A percentile compares a stretch with the other conserved stretches of the same genome.
Evolutionary conservation across 2,113 vertebrate species (phyloP).

Genomic region (Nesogale talazaci): DNA sequence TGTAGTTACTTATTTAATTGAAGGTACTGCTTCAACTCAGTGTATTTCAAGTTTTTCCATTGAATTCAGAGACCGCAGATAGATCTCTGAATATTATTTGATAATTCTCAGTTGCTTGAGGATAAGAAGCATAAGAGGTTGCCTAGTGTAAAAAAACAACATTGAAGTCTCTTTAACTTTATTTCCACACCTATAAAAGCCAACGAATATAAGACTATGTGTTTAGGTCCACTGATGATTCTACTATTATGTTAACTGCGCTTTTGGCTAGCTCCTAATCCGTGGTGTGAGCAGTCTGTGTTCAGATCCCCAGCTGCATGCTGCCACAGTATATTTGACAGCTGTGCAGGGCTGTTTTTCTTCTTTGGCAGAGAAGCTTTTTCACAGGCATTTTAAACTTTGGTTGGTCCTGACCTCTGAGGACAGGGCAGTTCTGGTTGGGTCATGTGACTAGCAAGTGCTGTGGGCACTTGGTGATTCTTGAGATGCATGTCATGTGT

Average conservation of each 20-base stretch:
- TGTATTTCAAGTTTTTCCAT: neutral
- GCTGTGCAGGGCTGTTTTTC: neutral
- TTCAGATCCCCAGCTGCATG: neutral
- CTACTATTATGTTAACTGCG: neutral
- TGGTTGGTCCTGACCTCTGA: neutral
- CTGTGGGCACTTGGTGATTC: no score
- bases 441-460: neutral
- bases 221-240: neutral
- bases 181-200: neutral
- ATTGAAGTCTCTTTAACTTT: slow-evolving; percentile 24
- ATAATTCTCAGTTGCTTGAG: neutral
- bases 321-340: neutral
- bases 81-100: neutral
- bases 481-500: neutral
- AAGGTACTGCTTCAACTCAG: slow-evolving; percentile 15
- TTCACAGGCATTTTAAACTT: neutral
- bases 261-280: slow-evolving; percentile 4
- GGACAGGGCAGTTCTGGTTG: neutral
- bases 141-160: neutral
- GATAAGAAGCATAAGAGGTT: neutral
- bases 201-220: neutral
- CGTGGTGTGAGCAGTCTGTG: neutral
- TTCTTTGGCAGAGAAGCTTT: neutral
- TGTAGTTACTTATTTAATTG: slow-evolving; percentile 27
- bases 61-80: slow-evolving; percentile 2